Evolutionary conservation across 2,888 invertebrate genomes (phyloP), one percentile per base, ranked within the genome.

Genomic region (Hyppa rectilinea): DNA sequence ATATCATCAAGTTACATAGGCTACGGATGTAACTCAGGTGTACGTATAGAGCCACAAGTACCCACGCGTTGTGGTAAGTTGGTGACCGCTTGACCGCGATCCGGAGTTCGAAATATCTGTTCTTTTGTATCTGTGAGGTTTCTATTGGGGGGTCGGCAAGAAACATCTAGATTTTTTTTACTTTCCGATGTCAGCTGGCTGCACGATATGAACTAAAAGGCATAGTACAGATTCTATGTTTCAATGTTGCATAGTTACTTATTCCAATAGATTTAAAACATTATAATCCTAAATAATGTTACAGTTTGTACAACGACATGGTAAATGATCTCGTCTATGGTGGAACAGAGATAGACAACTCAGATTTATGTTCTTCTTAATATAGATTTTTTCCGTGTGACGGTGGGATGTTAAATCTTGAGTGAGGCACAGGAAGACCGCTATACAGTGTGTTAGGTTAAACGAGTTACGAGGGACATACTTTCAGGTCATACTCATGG

Each of bases 71-170:
- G 59, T 60, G 49, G 38, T 63, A 10, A 63, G 26, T 34, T 36
- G n/a, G 34, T 74, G 79, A 78, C 80, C 81, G 72, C 74, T 64
- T 86, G 81, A 80, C 85, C 85, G 79, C 71, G 50, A 36, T 73
- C 23, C 40, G 23, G 29, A 34, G 38, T 40, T 20, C 43, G 2
- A 70, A 40, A 56, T 66, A 12, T 63, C 7, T 23, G 47, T 55
- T 63, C n/a, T 29, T 50, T 43, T 50, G 59, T 43, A 71, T 59
- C 40, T 26, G 4, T 40, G 12, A 58, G 12, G 7, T 40, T 40
- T 58, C 2, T 58, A 40, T 58, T 40, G 17, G 38, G 20, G n/a
- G 34, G 10, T 36, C 56, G 10, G 5, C 23, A 23, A 23, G 17
- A 10, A 29, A 14, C 38, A 17, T 6, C n/a, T 43, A 50, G 7